These are phyloP conservation scores for Ptilonorhynchus violaceus DNA, from an alignment of 2,113 vertebrate genomes.

Conservation along the genomic window DNA sequence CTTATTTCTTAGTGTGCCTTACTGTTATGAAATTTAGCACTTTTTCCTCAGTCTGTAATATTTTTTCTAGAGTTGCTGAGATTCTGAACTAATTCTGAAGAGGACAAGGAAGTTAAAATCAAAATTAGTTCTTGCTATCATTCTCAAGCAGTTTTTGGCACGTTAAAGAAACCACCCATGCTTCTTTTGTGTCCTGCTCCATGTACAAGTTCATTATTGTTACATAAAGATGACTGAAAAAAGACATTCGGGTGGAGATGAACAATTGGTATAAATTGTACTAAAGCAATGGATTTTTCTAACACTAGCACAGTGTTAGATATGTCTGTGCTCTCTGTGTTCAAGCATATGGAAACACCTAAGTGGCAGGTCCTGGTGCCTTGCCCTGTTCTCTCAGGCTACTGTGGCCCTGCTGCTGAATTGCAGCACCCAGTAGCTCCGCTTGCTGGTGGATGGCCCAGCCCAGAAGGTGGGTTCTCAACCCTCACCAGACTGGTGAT, in stretches of 20 bases:
- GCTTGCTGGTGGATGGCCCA: not conserved
- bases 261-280: not conserved
- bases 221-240: not conserved
- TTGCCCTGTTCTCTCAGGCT: not conserved
- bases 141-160: not conserved
- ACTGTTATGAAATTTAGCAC: not conserved
- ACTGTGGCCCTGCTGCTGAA: not conserved
- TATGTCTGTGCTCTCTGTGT: not conserved
- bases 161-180: not conserved
- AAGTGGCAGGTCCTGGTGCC: not conserved
- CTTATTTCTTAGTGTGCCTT: not conserved
- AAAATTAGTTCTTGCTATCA: not conserved
- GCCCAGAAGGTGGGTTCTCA: not conserved
- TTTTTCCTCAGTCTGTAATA: not conserved
- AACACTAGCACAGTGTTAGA: not conserved
- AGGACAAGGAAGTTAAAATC: not conserved
- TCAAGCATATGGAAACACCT: not conserved
- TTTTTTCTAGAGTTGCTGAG: not conserved
- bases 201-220: not conserved
- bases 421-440: not conserved
- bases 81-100: not conserved
- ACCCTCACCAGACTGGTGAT: not conserved
- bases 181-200: not conserved
- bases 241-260: not conserved
- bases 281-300: not conserved